Conservation (phyloP, 92 coral and sea anemone species). For the Plumapathes pennacea region DNA sequence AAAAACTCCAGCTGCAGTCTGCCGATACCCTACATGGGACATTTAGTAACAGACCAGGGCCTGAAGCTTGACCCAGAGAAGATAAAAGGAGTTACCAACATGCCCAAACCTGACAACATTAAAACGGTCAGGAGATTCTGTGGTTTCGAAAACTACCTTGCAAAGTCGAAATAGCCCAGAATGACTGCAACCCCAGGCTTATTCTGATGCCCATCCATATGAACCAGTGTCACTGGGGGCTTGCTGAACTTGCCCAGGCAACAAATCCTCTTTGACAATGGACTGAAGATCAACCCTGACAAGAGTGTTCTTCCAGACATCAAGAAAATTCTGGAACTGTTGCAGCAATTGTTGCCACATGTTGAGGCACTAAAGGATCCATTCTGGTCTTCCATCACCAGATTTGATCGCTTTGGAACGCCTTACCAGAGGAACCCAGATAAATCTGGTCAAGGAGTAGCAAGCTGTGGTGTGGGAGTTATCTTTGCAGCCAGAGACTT, state of each 20-base stretch:
- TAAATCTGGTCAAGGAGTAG: conserved; percentile 29
- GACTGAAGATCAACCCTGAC: conserved; percentile 6
- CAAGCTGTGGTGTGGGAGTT: conserved; percentile 61
- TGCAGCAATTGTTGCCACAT: conserved; percentile 13
- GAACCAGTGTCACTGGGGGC: conserved; percentile 41
- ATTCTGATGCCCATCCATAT: conserved; percentile 24
- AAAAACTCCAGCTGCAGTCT: too few species aligned
- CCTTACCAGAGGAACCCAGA: conserved; percentile 15
- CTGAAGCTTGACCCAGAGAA: too few species aligned
- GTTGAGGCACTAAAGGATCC: background rate
- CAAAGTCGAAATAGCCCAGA: too few species aligned
- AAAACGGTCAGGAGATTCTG: too few species aligned
- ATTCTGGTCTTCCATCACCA: conserved; percentile 21
- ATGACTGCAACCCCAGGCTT: too few species aligned
- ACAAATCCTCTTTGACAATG: conserved; percentile 32
- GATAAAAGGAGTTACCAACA: too few species aligned
- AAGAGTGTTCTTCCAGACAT: conserved; percentile 6
- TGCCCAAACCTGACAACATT: too few species aligned
- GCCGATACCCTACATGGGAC: too few species aligned
- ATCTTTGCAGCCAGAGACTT: conserved; percentile 58
- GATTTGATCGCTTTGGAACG: conserved; percentile 51
- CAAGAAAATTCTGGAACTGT: conserved; percentile 19
- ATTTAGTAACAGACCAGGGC: too few species aligned
- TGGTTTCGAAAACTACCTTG: too few species aligned
- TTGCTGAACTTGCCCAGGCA: conserved; percentile 15